phyloP scores from a whole-genome alignment of 2,113 vertebrate species.

The Amblyopsis rosae region DNA sequence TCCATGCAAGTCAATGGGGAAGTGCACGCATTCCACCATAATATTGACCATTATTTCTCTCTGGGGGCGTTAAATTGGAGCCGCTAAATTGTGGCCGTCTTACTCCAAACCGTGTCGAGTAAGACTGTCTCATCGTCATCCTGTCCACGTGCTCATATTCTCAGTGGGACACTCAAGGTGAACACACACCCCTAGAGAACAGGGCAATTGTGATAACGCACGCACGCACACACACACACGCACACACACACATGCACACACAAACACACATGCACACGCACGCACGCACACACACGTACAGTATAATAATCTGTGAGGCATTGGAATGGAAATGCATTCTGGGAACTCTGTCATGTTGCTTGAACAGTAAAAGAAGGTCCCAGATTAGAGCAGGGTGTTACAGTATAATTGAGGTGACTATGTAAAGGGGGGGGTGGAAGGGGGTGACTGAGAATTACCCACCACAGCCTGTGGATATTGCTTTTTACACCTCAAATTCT shows the following conservation, averaged over 20 bases:
- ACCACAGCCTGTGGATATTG: conserved; percentile 59
- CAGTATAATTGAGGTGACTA: conserved; percentile 70
- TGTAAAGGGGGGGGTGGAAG: conserved; percentile 49
- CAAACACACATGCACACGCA: not conserved
- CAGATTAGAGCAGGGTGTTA: conserved; percentile 63
- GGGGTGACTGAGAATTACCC: conserved; percentile 59
- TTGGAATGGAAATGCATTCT: conserved; percentile 60
- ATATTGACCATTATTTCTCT: too few species aligned
- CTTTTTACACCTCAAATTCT: conserved; percentile 56
- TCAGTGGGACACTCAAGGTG: not conserved
- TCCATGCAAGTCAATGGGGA: too few species aligned
- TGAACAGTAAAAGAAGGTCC: conserved; percentile 49
- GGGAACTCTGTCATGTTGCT: conserved; percentile 33
- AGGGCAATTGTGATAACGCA: too few species aligned
- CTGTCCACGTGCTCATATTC: conserved; percentile 21
- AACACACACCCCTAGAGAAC: too few species aligned
- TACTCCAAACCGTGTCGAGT: not conserved
- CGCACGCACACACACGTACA: not conserved
- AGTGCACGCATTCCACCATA: too few species aligned
- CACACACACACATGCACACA: not conserved
- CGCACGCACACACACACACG: not conserved
- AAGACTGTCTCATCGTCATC: not conserved
- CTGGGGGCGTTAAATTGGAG: too few species aligned
- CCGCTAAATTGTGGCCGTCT: not conserved
- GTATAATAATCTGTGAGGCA: not conserved